Base-by-base conservation (phyloP, 2,888 invertebrate genomes). In the Epistrophe eligans region DNA sequence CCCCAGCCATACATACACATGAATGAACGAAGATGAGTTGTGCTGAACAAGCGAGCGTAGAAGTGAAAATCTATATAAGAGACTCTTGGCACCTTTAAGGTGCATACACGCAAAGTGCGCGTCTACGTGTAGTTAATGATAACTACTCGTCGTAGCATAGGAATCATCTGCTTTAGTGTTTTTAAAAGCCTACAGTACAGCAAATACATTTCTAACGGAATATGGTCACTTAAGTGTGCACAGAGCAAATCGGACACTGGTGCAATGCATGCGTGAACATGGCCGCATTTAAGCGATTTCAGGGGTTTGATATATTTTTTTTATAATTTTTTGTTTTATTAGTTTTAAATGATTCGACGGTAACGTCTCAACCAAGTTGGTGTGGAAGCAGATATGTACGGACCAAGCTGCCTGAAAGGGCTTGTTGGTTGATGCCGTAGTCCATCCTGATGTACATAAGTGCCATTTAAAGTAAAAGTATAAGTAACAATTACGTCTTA, bases 201-300 rank as follows among this genome's bases (percentile, higher is more conserved):
- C 67, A 32, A 43, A 43, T 40, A 40, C 8, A 52, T 48, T 57
- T 74, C 81, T 85, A 85, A 85, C 85, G 85, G 85, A 67, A 70
- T 45, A 55, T 71, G 81, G 70, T 74, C 77, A 82, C 77, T 85
- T 71, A 70, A 77, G 43, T 85, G 77, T 77, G 73, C 81, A 81
- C 45, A 57, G 17, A 82, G 74, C 77, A 82, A 85, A 81, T 72
- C 77, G 85, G 76, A 85, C 77, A 55, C 66, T 73, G 17, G 35
- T 57, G 71, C 43, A 48, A 38, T 50, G 50, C 19, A 66, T 67
- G 35, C 58, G 24, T 32, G 60, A 32, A 45, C 62, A 73, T 40
- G 52, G 52, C 55, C 70, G 70, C n/a, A 70, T 24, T 70, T 55
- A 15, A 28, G 11, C 8, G 0, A 45, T 15, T 45, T 45, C 8